These are phyloP conservation scores for Harpalus rufipes DNA, from an alignment of 2,888 invertebrate species.

Conservation along the genomic window DNA sequence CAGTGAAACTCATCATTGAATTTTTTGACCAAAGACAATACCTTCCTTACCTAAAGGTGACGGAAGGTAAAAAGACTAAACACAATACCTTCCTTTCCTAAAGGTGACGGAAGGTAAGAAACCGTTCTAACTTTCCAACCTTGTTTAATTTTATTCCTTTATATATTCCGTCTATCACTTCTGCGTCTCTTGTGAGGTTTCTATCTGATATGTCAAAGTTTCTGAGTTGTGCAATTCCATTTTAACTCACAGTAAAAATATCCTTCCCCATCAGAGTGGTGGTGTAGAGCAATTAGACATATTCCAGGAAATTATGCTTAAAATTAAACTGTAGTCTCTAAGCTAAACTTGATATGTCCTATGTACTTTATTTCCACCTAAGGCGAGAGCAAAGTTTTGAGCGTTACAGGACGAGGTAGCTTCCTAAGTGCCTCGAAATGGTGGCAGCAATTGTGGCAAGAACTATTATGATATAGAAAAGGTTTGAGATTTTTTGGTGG, in stretches of 20 bases:
- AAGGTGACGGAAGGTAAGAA: no score
- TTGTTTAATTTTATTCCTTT: no score
- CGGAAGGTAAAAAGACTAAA: no score
- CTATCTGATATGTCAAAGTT: background rate
- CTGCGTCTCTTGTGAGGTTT: no score
- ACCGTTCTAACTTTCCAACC: no score
- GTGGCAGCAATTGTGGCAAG: background rate
- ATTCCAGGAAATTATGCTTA: slow-evolving; percentile 64
- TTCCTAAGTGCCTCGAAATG: slow-evolving; percentile 11
- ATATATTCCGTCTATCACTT: no score
- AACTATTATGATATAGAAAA: background rate
- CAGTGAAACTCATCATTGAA: no score
- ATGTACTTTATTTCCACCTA: slow-evolving; percentile 58
- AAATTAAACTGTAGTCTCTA: slow-evolving; percentile 62
- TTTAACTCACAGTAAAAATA: background rate
- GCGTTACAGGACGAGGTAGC: background rate
- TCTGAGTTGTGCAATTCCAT: background rate
- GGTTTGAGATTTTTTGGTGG: no score
- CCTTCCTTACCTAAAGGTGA: no score
- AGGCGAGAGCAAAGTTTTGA: slow-evolving; percentile 42
- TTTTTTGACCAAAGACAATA: no score
- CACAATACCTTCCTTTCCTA: no score
- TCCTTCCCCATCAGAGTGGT: background rate
- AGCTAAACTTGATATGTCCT: slow-evolving; percentile 61
- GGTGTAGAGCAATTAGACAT: slow-evolving; percentile 58